Evolutionary conservation across 2,797 vertebrate genomes (phyloP).

Genomic region (Cygnus olor): DNA sequence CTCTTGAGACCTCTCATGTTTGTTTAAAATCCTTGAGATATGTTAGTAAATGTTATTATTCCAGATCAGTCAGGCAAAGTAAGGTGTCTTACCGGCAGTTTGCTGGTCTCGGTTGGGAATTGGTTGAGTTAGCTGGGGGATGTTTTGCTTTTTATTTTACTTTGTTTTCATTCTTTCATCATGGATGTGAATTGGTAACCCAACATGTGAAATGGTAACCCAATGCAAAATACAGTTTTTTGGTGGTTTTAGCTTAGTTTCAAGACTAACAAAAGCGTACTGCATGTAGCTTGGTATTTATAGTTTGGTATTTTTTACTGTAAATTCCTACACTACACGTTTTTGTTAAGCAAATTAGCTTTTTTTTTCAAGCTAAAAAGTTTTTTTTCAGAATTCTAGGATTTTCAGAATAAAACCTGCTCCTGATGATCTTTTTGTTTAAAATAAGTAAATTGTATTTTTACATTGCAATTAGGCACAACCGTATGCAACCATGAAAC

Average conservation of each 20-base stretch:
- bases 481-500: not conserved
- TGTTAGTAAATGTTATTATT: not conserved
- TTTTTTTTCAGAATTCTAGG: not conserved
- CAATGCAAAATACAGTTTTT: not conserved
- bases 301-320: not conserved
- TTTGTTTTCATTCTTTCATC: not conserved
- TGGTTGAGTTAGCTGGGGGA: not conserved
- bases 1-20: accelerated
- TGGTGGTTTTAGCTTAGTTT: not conserved
- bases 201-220: not conserved
- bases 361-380: not conserved
- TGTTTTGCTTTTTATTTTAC: not conserved
- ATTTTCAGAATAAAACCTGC: not conserved
- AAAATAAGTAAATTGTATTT: not conserved
- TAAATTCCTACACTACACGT: not conserved
- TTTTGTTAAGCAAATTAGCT: no score
- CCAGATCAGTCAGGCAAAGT: not conserved
- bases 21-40: not conserved
- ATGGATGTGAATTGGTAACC: not conserved
- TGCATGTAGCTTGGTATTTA: not conserved
- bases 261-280: not conserved
- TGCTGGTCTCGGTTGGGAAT: not conserved
- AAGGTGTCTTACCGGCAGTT: not conserved
- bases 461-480: not conserved
- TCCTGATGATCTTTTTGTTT: not conserved